A percentile compares a stretch with the other conserved stretches of the same genome.
Conservation (phyloP, 2,888 invertebrate genomes). For the Epinotia bilunana region DNA sequence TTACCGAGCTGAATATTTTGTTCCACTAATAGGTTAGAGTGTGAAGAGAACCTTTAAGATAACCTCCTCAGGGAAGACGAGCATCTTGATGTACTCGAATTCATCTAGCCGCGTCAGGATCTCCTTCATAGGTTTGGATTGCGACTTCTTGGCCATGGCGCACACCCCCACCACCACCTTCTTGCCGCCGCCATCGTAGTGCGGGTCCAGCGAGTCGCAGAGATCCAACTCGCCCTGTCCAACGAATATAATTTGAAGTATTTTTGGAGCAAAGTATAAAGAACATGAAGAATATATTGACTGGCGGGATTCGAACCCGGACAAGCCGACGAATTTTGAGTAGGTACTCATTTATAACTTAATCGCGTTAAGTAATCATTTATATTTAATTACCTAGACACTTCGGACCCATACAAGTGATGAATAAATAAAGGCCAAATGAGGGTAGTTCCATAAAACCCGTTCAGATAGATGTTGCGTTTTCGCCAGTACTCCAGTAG, state of each 20-base stretch:
- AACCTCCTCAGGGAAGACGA: constrained; percentile 97
- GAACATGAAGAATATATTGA: too few relatives aligned
- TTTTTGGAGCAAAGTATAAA: too few relatives aligned
- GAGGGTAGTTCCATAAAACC: too few relatives aligned
- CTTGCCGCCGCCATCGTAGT: constrained; percentile 88
- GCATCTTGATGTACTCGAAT: constrained; percentile 97
- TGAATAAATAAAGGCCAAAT: too few relatives aligned
- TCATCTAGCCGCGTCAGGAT: constrained; percentile 97
- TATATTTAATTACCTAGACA: too few relatives aligned
- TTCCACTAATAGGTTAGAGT: constrained; percentile 80
- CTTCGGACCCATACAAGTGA: too few relatives aligned
- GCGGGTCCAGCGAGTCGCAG: constrained; percentile 86
- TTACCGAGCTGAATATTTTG: constrained; percentile 64
- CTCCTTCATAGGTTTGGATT: constrained; percentile 99
- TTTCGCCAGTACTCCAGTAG: too few relatives aligned
- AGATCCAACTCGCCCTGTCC: constrained; percentile 91
- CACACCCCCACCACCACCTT: constrained; percentile 99
- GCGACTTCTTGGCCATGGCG: constrained; percentile 99
- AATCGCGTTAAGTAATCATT: too few relatives aligned
- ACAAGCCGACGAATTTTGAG: too few relatives aligned
- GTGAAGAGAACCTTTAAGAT: constrained; percentile 92
- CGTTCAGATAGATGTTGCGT: too few relatives aligned
- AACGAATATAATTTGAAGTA: constrained; percentile 46
- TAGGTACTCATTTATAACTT: too few relatives aligned
- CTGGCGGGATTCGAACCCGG: too few relatives aligned